These are phyloP conservation scores for Syngnathoides biaculeatus DNA, from an alignment of 2,113 vertebrate species.

Conservation along the genomic window DNA sequence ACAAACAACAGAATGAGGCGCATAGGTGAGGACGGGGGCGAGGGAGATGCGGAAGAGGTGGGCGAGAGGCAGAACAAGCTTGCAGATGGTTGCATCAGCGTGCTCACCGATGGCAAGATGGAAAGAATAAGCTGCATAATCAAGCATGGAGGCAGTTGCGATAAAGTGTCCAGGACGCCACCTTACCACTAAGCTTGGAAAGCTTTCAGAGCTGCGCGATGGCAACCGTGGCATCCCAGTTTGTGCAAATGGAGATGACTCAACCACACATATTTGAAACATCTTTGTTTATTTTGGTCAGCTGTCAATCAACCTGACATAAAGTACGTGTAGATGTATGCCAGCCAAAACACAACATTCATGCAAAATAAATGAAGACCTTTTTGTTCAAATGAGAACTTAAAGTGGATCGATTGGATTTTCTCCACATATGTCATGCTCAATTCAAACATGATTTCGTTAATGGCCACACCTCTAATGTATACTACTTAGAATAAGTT, in stretches of 20 bases:
- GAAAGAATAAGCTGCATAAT: constrained; percentile 58
- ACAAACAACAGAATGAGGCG: background rate
- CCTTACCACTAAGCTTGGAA: constrained; percentile 31
- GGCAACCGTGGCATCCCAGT: constrained; percentile 30
- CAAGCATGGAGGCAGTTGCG: constrained; percentile 49
- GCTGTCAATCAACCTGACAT: constrained; percentile 12
- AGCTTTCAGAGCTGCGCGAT: constrained; percentile 36
- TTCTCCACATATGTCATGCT: too few species aligned
- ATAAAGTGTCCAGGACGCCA: constrained; percentile 50
- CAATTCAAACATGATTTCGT: too few species aligned
- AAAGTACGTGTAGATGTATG: background rate
- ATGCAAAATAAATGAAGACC: background rate
- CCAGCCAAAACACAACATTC: background rate
- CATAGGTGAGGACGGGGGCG: background rate
- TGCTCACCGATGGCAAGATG: constrained; percentile 54
- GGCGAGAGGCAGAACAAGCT: constrained; percentile 37
- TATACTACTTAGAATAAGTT: too few species aligned
- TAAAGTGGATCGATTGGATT: background rate
- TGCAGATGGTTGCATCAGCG: constrained; percentile 62
- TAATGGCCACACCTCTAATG: too few species aligned
- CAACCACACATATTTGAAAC: constrained; percentile 9
- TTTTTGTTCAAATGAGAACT: background rate
- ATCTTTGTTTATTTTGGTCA: constrained; percentile 36
- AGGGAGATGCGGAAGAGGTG: background rate
- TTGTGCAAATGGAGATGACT: constrained; percentile 18